These are phyloP conservation scores for Raja brachyura DNA, from an alignment of 2,113 vertebrate genomes.

Conservation along the genomic window DNA sequence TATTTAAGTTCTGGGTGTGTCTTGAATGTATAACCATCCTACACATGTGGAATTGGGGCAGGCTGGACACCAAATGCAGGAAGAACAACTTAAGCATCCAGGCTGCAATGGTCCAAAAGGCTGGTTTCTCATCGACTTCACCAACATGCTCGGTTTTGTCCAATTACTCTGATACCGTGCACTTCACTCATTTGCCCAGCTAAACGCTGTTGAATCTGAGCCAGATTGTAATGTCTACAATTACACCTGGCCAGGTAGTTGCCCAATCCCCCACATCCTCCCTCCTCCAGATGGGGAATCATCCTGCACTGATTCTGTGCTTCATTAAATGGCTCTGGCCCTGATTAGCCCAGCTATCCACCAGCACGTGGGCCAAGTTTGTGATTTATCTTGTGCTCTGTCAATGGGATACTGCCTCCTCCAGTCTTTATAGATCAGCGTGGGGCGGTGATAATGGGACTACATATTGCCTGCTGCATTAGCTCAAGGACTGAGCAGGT, in stretches of 20 bases:
- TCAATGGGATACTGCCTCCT: not conserved
- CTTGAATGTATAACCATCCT: no score
- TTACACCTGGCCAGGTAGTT: not conserved
- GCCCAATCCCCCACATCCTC: not conserved
- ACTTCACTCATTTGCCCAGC: no score
- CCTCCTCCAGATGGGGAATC: not conserved
- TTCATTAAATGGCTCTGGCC: not conserved
- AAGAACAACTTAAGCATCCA: not conserved
- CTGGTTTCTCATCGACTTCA: not conserved
- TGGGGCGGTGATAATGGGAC: not conserved
- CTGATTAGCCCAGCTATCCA: not conserved
- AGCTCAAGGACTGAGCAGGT: not conserved
- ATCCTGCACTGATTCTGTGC: not conserved
- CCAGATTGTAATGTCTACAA: not conserved
- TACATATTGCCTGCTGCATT: not conserved
- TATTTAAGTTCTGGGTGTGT: no score
- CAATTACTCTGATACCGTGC: not conserved
- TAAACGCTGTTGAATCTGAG: not conserved
- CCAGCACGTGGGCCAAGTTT: not conserved
- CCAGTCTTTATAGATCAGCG: not conserved
- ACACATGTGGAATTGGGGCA: no score
- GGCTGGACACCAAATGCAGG: not conserved
- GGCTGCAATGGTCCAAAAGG: not conserved
- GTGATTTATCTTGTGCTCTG: not conserved
- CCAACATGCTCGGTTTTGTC: not conserved